Conservation (phyloP, 2,113 vertebrate genomes). For the Zosterops hypoxanthus region DNA sequence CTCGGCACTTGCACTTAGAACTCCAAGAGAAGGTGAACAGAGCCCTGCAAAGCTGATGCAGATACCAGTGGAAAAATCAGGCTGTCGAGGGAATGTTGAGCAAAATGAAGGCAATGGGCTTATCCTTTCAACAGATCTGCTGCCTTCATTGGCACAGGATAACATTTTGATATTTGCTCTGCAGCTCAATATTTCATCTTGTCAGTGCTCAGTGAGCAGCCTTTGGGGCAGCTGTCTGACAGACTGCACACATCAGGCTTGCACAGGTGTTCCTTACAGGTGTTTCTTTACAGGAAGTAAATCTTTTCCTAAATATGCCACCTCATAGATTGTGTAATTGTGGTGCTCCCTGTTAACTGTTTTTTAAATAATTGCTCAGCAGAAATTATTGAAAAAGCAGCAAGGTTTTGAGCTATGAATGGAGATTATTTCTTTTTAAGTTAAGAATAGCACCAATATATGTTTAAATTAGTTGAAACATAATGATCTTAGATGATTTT, state of each 20-base stretch:
- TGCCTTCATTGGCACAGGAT: neutral
- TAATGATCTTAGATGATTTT: neutral
- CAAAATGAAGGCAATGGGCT: accelerated
- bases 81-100: neutral
- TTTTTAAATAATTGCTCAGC: neutral
- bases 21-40: neutral
- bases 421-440: neutral
- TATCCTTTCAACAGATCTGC: neutral
- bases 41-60: neutral
- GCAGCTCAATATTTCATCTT: neutral
- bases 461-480: neutral
- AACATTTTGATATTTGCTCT: neutral
- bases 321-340: neutral
- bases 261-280: neutral
- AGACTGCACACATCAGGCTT: neutral
- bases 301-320: neutral
- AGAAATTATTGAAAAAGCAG: neutral
- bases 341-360: neutral
- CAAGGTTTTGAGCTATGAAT: neutral
- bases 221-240: neutral
- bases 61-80: neutral
- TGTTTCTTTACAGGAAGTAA: neutral
- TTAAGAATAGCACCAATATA: neutral
- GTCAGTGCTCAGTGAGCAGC: neutral
- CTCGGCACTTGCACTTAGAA: accelerated